These are phyloP conservation scores for Euplexia lucipara DNA, from an alignment of 2,888 invertebrate species.

Conservation along the genomic window DNA sequence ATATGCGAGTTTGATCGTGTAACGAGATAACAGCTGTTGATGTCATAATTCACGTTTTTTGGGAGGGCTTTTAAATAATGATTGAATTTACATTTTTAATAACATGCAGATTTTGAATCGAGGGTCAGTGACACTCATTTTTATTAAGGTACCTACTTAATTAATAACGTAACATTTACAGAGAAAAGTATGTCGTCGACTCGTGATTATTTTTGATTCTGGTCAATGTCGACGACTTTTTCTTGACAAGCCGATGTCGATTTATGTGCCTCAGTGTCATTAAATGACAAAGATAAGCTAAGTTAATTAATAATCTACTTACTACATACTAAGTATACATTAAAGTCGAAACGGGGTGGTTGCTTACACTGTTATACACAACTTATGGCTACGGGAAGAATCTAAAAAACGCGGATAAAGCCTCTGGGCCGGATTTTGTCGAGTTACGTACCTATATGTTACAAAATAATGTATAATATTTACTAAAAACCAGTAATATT, in stretches of 20 bases:
- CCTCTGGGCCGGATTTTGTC: no score
- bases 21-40: constrained; percentile 73
- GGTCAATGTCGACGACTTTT: constrained; percentile 15
- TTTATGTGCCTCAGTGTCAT: not conserved
- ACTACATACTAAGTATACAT: no score
- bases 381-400: no score
- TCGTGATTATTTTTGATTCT: not conserved
- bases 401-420: no score
- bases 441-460: no score
- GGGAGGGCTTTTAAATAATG: constrained; percentile 49
- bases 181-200: not conserved
- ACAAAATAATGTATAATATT: no score
- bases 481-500: no score
- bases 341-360: no score
- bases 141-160: not conserved
- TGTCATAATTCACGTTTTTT: constrained; percentile 67
- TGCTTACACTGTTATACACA: no score
- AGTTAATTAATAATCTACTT: no score
- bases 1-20: constrained; percentile 76
- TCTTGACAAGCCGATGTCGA: not conserved
- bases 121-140: constrained; percentile 32
- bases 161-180: not conserved
- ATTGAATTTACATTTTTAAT: constrained; percentile 59
- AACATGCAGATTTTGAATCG: constrained; percentile 28
- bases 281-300: not conserved